A percentile compares a stretch with the other conserved stretches of the same genome.
Conservation (phyloP, 1,140 invertebrate species). For the Drosophila lacertosa region DNA sequence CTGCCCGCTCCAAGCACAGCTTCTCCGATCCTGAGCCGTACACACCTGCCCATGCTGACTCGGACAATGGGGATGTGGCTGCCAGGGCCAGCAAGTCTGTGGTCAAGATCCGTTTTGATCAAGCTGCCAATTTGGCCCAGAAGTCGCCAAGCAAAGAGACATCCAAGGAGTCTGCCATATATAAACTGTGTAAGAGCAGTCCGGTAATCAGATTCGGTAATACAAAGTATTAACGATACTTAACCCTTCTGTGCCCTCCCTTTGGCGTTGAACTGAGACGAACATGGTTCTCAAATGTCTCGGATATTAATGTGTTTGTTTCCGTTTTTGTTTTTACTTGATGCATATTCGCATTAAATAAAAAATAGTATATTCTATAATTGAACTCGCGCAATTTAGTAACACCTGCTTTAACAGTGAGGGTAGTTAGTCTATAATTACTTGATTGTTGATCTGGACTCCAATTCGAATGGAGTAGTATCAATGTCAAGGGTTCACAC, state of each 20-base stretch:
- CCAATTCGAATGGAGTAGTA: neutral
- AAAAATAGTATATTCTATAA: too few relatives aligned
- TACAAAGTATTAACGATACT: neutral
- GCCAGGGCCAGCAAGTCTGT: neutral
- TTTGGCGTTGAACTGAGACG: too few relatives aligned
- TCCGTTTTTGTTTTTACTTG: too few relatives aligned
- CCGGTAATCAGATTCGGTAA: neutral
- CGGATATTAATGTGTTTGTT: too few relatives aligned
- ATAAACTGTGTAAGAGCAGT: neutral
- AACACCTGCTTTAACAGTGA: too few relatives aligned
- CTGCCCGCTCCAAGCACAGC: neutral
- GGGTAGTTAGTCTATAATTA: too few relatives aligned
- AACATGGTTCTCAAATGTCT: too few relatives aligned
- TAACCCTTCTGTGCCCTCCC: neutral
- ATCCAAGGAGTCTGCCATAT: neutral
- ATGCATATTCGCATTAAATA: too few relatives aligned
- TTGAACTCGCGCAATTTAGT: too few relatives aligned
- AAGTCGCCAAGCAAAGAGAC: neutral
- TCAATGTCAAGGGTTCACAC: constrained; percentile 17
- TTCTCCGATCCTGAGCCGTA: neutral
- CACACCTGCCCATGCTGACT: neutral
- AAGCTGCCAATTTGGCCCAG: neutral
- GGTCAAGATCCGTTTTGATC: neutral
- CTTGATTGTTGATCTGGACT: neutral
- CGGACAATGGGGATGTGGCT: neutral